Conservation (phyloP, 2,797 vertebrate species). For the Thamnophis elegans region DNA sequence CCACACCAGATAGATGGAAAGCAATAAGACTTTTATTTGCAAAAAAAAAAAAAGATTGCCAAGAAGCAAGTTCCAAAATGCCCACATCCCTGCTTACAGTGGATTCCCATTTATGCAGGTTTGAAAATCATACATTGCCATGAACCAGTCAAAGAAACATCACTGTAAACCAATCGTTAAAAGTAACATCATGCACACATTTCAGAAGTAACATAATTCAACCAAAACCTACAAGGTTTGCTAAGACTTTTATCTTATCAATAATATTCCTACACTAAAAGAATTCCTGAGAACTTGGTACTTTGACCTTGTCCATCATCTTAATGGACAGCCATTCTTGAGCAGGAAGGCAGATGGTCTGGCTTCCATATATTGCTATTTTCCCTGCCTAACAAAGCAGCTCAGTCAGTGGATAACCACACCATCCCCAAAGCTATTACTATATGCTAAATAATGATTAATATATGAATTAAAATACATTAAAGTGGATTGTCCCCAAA, state of each 20-base stretch:
- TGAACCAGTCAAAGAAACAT: neutral
- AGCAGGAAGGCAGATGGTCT: no score
- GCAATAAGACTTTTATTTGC: no score
- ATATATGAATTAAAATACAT: neutral
- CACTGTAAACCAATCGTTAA: neutral
- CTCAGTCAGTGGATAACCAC: neutral
- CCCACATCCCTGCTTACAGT: neutral
- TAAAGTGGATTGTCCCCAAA: neutral
- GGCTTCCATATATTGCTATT: neutral
- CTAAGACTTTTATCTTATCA: no score
- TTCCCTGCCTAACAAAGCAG: neutral
- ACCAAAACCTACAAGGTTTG: no score
- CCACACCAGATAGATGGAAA: neutral
- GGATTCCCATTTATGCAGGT: neutral
- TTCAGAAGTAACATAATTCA: neutral
- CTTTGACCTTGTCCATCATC: no score
- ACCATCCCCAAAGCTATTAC: neutral
- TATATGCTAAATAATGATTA: neutral
- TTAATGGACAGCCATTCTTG: no score
- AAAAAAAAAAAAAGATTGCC: no score
- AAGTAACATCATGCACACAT: neutral
- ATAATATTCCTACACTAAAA: no score
- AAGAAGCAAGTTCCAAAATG: neutral
- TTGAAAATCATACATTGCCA: neutral
- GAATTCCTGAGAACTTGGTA: no score